phyloP scores from a whole-genome alignment of 2,797 vertebrate species.

The Kryptopterus vitreolus region DNA sequence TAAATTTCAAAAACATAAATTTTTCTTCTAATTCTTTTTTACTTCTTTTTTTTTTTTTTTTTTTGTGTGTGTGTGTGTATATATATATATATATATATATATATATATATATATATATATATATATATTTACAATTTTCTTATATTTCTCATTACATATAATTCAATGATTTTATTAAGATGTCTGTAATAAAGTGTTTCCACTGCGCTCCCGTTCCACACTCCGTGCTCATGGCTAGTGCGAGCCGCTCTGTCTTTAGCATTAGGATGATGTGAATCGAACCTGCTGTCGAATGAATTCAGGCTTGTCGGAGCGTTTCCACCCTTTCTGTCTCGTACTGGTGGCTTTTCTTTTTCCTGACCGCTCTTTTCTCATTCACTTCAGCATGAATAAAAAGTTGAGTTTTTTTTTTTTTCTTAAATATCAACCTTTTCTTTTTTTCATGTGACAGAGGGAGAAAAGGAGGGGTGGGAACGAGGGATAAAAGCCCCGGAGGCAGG shows the following conservation, averaged over 20 bases:
- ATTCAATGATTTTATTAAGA: no score
- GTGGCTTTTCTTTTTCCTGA: slow-evolving; percentile 36
- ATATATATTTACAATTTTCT: no score
- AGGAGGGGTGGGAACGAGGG: slow-evolving; percentile 42
- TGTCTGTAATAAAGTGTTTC: no score
- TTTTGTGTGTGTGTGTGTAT: no score
- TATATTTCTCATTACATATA: no score
- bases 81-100: no score
- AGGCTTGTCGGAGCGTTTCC: slow-evolving; percentile 31
- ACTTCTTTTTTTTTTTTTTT: no score
- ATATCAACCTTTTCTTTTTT: slow-evolving; percentile 20
- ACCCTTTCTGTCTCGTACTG: slow-evolving; percentile 44
- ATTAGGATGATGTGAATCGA: slow-evolving; percentile 43
- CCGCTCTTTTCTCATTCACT: not conserved
- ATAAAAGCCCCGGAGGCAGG: slow-evolving; percentile 68
- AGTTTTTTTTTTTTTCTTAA: slow-evolving; percentile 15
- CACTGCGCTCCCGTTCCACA: no score
- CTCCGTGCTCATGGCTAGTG: not conserved
- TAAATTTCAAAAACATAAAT: no score
- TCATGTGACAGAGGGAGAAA: slow-evolving; percentile 44
- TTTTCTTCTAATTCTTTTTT: not conserved
- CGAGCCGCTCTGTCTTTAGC: slow-evolving; percentile 8
- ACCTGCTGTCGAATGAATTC: slow-evolving; percentile 33
- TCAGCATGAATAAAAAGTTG: slow-evolving; percentile 40
- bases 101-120: no score